phyloP scores from a whole-genome alignment of 2,888 invertebrate species.

The Conistra vaccinii region DNA sequence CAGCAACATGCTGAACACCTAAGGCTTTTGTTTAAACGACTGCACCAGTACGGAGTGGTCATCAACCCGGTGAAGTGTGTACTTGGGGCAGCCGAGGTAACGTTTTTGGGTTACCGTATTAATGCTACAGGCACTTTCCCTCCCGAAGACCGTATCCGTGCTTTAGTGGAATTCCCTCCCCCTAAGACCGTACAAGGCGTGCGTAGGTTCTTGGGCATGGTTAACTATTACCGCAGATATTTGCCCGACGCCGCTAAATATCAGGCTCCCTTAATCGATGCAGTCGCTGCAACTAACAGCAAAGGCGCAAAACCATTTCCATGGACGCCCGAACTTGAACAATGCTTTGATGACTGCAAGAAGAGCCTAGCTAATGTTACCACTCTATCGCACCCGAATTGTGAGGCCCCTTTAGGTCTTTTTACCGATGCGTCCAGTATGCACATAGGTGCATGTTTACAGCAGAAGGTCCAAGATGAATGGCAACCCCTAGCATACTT shows the following conservation, averaged over 20 bases:
- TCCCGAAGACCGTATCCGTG: neutral
- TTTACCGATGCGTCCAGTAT: too few relatives aligned
- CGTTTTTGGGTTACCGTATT: neutral
- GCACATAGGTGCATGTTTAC: too few relatives aligned
- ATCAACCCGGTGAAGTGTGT: neutral
- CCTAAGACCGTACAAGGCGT: neutral
- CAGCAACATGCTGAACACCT: neutral
- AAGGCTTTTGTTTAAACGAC: neutral
- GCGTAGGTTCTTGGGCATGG: neutral
- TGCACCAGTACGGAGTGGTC: neutral
- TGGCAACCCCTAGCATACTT: too few relatives aligned
- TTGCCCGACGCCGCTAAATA: neutral
- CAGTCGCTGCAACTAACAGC: conserved; percentile 3
- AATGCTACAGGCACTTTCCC: neutral
- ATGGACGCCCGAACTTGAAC: too few relatives aligned
- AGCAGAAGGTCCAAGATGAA: too few relatives aligned
- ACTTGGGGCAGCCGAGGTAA: neutral
- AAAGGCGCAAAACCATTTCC: neutral
- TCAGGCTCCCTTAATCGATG: neutral
- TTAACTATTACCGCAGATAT: neutral
- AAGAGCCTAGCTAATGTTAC: too few relatives aligned
- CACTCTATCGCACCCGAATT: too few relatives aligned
- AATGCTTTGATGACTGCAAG: too few relatives aligned
- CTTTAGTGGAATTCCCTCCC: neutral
- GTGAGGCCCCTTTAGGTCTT: too few relatives aligned